Percentiles rank a stretch among this genome's conserved stretches.
phyloP scores from a whole-genome alignment of 2,113 vertebrate genomes.

The Varanus salvator region DNA sequence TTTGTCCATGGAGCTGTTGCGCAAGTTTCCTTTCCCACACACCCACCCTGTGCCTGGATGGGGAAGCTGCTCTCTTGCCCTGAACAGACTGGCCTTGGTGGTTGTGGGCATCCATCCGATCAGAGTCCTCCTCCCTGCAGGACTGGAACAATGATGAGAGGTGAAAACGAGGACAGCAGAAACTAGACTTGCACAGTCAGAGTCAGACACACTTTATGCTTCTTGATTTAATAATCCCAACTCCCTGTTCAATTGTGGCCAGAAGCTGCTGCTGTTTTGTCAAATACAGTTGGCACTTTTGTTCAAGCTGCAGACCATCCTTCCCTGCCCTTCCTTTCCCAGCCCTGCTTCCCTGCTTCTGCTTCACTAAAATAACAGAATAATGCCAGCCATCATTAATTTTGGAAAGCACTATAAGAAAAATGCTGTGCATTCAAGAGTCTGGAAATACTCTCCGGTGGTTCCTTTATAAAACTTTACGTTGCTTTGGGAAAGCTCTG shows the following conservation, averaged over 20 bases:
- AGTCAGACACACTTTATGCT: not conserved
- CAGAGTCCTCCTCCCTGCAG: not conserved
- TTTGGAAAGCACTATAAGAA: not conserved
- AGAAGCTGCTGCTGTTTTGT: not conserved
- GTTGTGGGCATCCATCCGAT: not conserved
- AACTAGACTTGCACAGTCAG: not conserved
- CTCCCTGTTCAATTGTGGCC: not conserved
- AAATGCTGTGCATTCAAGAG: conserved; percentile 9
- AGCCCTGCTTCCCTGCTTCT: not conserved
- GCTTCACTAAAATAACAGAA: not conserved
- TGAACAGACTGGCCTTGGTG: not conserved
- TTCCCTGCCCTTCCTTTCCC: not conserved
- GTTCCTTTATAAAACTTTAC: not conserved
- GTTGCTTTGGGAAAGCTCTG: conserved; percentile 4
- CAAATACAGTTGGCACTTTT: not conserved
- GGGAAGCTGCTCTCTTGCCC: not conserved
- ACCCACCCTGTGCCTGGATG: not conserved
- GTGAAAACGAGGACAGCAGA: not conserved
- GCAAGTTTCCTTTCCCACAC: not conserved
- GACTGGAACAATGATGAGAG: not conserved
- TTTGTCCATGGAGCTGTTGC: not conserved
- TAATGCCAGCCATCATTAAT: not conserved
- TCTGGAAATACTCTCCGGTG: not conserved
- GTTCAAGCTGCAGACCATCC: not conserved
- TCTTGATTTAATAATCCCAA: not conserved